Conservation (phyloP, 2,113 vertebrate genomes). For the Thomomys bottae region DNA sequence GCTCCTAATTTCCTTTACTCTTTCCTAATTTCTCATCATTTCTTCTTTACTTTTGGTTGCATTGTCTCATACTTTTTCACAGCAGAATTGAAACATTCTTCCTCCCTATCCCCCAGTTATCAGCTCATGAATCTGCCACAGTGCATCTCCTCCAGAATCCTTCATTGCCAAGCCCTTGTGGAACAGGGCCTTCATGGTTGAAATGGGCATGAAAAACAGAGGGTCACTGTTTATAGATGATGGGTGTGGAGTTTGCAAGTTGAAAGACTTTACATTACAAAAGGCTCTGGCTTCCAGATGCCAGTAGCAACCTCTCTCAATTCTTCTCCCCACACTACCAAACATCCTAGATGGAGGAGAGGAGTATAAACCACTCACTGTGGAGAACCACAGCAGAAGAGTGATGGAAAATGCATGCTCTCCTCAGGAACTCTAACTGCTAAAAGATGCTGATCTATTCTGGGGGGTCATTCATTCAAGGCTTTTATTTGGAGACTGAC, state of each 20-base stretch:
- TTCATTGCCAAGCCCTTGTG: rapidly evolving
- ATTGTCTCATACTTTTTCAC: background rate
- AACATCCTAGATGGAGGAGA: too few relatives aligned
- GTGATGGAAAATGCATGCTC: background rate
- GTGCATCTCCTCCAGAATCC: rapidly evolving
- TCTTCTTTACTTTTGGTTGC: background rate
- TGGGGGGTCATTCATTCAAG: background rate
- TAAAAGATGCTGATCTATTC: background rate
- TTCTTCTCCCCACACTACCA: background rate
- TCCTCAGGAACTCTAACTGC: background rate
- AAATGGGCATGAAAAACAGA: background rate
- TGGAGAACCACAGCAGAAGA: background rate
- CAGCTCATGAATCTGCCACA: background rate
- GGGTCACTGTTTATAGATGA: background rate
- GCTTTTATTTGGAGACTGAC: background rate
- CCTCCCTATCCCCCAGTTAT: rapidly evolving
- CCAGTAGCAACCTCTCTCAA: too few relatives aligned
- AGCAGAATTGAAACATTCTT: background rate
- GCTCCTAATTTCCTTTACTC: background rate
- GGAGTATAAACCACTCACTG: background rate
- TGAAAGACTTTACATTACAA: background rate
- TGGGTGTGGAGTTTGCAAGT: background rate
- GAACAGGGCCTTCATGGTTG: background rate
- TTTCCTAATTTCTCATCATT: background rate
- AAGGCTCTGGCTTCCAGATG: too few relatives aligned